Conservation (phyloP, 2,888 invertebrate species). For the Capitulum mitella region DNA sequence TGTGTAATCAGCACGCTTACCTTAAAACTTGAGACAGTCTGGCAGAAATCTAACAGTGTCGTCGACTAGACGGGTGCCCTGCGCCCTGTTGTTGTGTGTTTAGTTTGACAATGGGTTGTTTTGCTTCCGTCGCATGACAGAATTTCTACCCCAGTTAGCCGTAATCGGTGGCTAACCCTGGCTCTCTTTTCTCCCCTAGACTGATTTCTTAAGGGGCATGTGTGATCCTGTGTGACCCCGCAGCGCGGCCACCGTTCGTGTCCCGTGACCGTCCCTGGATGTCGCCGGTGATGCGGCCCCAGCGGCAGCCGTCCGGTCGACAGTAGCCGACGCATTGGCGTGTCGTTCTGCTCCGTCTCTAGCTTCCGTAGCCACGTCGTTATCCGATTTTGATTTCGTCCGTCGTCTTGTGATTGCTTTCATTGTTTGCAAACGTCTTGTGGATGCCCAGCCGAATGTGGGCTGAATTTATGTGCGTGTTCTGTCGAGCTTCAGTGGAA, state of each 20-base stretch:
- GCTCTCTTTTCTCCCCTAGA: constrained; percentile 16
- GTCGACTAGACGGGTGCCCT: too few species aligned
- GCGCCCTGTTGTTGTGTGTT: background rate
- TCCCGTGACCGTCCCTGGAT: background rate
- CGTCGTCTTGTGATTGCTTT: constrained; percentile 6
- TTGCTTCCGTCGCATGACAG: background rate
- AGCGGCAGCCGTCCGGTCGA: too few species aligned
- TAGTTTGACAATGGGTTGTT: background rate
- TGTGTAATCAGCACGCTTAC: too few species aligned
- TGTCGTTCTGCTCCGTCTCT: background rate
- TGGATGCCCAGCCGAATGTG: background rate
- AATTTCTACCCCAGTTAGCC: too few species aligned
- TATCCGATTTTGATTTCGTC: background rate
- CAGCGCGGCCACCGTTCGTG: background rate
- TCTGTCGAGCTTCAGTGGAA: background rate
- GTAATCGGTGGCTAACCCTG: background rate
- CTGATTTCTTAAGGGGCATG: background rate
- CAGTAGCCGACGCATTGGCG: too few species aligned
- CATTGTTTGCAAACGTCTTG: background rate
- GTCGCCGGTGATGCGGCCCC: background rate
- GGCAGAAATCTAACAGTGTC: too few species aligned
- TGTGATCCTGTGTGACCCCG: background rate
- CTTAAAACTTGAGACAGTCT: too few species aligned
- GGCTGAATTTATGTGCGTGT: background rate
- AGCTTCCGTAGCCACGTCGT: background rate